Evolutionary conservation across 2,113 vertebrate genomes (phyloP).

Genomic region (Gallinago jamesoni): DNA sequence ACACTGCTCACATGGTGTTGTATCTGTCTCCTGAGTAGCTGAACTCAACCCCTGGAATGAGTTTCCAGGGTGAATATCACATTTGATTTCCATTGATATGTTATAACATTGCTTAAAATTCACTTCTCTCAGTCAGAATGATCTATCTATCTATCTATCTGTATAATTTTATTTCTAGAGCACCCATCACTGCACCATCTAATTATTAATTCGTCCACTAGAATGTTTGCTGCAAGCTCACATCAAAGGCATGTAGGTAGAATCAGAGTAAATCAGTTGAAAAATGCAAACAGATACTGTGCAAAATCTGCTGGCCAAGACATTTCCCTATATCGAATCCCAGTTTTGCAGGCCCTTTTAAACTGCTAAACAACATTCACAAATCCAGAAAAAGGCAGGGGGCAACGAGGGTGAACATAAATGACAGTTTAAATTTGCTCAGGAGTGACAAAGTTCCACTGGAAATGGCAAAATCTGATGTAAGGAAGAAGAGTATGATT

Average conservation of each 20-base stretch:
- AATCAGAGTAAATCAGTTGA: not conserved
- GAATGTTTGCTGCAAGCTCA: not conserved
- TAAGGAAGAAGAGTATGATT: not conserved
- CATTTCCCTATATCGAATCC: not conserved
- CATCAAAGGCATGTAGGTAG: not conserved
- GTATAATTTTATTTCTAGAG: not conserved
- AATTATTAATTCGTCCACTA: not conserved
- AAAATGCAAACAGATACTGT: not conserved
- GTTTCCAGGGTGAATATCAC: constrained; percentile 33
- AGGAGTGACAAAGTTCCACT: not conserved
- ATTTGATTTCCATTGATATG: constrained; percentile 34
- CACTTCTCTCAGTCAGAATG: not conserved
- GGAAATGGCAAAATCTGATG: not conserved
- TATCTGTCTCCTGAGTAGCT: not conserved
- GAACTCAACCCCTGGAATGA: constrained; percentile 16
- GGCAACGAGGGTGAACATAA: not conserved
- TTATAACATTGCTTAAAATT: constrained; percentile 10
- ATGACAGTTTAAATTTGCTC: not conserved
- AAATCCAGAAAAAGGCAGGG: not conserved
- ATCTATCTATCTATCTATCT: not conserved
- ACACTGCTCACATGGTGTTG: not conserved
- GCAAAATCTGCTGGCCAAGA: not conserved
- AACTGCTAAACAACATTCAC: not conserved
- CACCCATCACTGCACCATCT: not conserved
- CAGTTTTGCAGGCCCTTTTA: not conserved